Evolutionary conservation across 35 echinoderm and acorn worm species (phyloP), one percentile per base, ranked within the genome.

Genomic region (Stichopus chloronotus): DNA sequence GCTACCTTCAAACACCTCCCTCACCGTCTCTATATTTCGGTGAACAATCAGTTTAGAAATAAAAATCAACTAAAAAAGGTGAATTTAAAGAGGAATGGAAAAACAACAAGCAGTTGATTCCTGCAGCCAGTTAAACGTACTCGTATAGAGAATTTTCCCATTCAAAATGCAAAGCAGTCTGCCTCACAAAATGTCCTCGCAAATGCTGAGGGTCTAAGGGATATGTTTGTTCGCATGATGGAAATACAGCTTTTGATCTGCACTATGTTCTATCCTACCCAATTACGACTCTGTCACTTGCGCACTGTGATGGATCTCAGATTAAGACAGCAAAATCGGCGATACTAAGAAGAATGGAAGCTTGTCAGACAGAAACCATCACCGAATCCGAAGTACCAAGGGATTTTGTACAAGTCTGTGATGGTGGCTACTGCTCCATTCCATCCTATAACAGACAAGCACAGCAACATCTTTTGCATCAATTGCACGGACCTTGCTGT

Each of bases 201-300:
- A 84, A 91, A 94, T 57, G 74, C 90, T 17, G 92, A 96, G 30
- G 81, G 95, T 63, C 61, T 94, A 83, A 86, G 92, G 82, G 95
- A 96, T 71, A 78, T 92, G 7, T 96, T 96, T 76, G 20, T 94
- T 53, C 87, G 92, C 16, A 92, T 91, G 87, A 77, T 96, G 5
- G 52, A 88, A 96, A 96, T 14, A 78, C 94, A 86, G 13, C 92
- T 56, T 92, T 96, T 81, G 93, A 96, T 72, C 90, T 96, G 54
- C 71, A 72, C 0, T 57, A 88, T 22, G 78, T 94, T 56, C 21
- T 96, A 3, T 94, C 95, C 0, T 88, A 92, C 87, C 93, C 93
- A 72, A 94, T 96, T 53, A 96, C 92, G 71, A 81, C 63, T 13
- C 81, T 96, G n/a, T 86, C 88, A 78, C 83, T 96, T 21, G 92